Conservation (phyloP, 2,113 vertebrate genomes). For the Sapayoa aenigma region DNA sequence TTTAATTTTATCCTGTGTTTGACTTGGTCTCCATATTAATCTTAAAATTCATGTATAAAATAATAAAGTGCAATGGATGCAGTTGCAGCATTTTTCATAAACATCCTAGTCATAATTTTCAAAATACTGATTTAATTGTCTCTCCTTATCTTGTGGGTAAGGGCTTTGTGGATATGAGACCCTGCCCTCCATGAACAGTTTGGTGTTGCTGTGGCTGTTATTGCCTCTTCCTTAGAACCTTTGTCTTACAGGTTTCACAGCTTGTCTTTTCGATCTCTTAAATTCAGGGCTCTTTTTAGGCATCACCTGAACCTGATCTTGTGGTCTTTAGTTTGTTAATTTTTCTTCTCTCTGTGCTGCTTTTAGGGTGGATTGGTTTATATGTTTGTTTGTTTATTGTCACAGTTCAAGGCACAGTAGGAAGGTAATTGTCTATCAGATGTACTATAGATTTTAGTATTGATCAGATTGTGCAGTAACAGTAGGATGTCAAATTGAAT, state of each 20-base stretch:
- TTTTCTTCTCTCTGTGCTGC: not conserved
- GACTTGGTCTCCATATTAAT: not conserved
- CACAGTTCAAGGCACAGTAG: not conserved
- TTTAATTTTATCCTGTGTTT: not conserved
- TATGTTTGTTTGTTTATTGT: not conserved
- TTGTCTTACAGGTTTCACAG: not conserved
- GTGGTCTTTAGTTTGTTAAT: not conserved
- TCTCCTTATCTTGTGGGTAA: not conserved
- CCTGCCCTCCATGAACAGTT: not conserved
- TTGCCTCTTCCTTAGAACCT: not conserved
- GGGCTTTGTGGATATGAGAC: not conserved
- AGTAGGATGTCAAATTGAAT: not conserved
- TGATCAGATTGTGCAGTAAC: not conserved
- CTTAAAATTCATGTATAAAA: not conserved
- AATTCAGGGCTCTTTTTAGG: not conserved
- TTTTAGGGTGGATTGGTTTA: not conserved
- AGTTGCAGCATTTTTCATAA: not conserved
- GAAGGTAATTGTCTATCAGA: not conserved
- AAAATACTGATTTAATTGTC: not conserved
- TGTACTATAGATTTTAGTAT: not conserved
- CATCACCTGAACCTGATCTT: conserved; percentile 11
- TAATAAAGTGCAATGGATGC: not conserved
- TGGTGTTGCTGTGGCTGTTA: not conserved
- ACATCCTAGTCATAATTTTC: not conserved
- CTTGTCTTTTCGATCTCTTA: not conserved